These are phyloP conservation scores for Odontothrips loti DNA, from an alignment of 2,888 invertebrate genomes.

Conservation along the genomic window DNA sequence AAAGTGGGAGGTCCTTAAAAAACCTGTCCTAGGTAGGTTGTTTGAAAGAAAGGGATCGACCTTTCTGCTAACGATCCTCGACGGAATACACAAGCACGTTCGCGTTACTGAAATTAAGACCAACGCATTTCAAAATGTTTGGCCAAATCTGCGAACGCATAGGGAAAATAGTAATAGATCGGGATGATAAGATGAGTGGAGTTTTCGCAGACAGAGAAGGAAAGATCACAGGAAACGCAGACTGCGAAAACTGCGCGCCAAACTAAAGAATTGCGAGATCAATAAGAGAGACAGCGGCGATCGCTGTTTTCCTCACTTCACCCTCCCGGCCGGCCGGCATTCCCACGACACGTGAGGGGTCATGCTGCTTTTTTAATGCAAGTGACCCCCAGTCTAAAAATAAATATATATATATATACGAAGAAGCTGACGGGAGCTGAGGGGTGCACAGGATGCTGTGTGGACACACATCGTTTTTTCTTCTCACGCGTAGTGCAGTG, in stretches of 20 bases:
- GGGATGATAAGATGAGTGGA: no score
- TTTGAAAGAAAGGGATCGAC: not conserved
- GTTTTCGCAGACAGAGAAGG: no score
- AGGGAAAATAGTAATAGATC: no score
- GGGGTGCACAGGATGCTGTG: not conserved
- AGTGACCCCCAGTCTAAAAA: not conserved
- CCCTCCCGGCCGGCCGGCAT: conserved; percentile 1
- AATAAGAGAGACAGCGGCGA: not conserved
- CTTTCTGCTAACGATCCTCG: not conserved
- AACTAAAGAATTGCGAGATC: not conserved
- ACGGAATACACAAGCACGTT: not conserved
- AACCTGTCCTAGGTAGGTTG: no score
- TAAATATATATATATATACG: no score
- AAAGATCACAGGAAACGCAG: no score
- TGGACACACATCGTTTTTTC: not conserved
- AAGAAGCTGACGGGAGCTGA: not conserved
- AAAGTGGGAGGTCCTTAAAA: not conserved
- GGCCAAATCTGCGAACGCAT: no score
- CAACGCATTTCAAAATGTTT: no score
- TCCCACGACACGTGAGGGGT: conserved; percentile 4
- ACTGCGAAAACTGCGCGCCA: no score
- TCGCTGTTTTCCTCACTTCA: not conserved
- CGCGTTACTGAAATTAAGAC: no score
- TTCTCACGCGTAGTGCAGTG: not conserved
- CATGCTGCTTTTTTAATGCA: conserved; percentile 11